Conservation (phyloP, 2,888 invertebrate species). For the Crematogaster levior region DNA sequence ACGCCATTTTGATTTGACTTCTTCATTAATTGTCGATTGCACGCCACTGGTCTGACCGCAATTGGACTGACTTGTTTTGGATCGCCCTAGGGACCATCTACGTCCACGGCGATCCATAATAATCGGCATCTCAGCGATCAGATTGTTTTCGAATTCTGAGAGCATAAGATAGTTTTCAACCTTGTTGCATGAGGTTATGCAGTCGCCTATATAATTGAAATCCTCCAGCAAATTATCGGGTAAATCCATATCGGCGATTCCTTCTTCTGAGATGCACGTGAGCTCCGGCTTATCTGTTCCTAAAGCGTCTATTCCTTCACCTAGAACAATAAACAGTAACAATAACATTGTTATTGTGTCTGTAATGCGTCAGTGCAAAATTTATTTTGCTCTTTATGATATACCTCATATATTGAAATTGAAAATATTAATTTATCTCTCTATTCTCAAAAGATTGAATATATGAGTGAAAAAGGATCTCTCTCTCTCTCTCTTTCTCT, state of each 20-base stretch:
- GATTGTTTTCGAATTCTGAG: constrained; percentile 94
- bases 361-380: neutral
- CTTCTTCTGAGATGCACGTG: constrained; percentile 94
- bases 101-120: constrained; percentile 90
- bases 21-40: constrained; percentile 73
- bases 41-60: constrained; percentile 71
- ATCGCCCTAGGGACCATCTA: constrained; percentile 90
- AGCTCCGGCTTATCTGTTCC: constrained; percentile 89
- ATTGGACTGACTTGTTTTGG: constrained; percentile 81
- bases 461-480: too few species aligned
- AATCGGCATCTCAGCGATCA: constrained; percentile 92
- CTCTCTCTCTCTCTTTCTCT: too few species aligned
- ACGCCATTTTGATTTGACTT: constrained; percentile 83
- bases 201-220: constrained; percentile 92
- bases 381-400: neutral
- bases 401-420: neutral
- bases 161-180: constrained; percentile 95
- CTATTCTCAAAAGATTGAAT: neutral
- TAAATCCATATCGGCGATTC: constrained; percentile 93
- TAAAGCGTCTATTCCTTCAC: constrained; percentile 76
- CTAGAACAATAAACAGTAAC: constrained; percentile 60
- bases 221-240: constrained; percentile 93
- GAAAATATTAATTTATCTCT: neutral
- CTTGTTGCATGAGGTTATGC: constrained; percentile 94
- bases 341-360: too few species aligned